Base-by-base conservation (phyloP, 1,140 invertebrate species). In the Campodea augens region DNA sequence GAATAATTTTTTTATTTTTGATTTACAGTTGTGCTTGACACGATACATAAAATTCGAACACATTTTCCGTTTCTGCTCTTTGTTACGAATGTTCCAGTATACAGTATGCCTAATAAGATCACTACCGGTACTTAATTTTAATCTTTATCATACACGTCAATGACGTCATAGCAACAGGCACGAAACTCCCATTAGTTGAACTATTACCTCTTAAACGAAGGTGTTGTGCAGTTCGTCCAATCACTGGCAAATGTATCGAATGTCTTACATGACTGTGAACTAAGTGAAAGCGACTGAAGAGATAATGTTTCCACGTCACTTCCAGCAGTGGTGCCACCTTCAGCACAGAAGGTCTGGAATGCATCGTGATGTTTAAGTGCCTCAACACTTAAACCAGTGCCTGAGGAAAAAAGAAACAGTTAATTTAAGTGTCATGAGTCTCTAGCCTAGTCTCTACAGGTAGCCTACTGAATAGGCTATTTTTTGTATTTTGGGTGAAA, bases 191-290 rank as follows among this genome's bases (percentile, higher is more conserved):
- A n/a, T n/a, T n/a, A n/a, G n/a, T n/a, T n/a, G n/a, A n/a, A 22
- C 37, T 27, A 44, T 63, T 58, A 75, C 73, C 71, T 74, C 68
- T 66, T 75, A 54, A 85, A 90, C 36, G 81, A 83, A 25, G 77
- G 65, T 64, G 92, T 91, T 3, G 83, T 81, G 57, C 88, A 92
- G 44, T 77, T 76, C 52, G 81, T 90, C 70, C 81, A 90, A 59
- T 81, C 79, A 24, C 79, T 85, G 1, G 87, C 87, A 70, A 89
- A 91, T 1, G 88, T 89, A 54, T 84, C 72, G 53, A 80, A 81
- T 1, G 85, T 79, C 57, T 73, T 75, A 48, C 71, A 77, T n/a
- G 80, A 77, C 1, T 67, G 67, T 40, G 65, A 63, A 39, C 60
- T 68, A 29, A 62, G 60, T 37, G 56, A 57, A 21, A 45, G 52